phyloP scores from a whole-genome alignment of 2,113 vertebrate species.

The Merops nubicus region DNA sequence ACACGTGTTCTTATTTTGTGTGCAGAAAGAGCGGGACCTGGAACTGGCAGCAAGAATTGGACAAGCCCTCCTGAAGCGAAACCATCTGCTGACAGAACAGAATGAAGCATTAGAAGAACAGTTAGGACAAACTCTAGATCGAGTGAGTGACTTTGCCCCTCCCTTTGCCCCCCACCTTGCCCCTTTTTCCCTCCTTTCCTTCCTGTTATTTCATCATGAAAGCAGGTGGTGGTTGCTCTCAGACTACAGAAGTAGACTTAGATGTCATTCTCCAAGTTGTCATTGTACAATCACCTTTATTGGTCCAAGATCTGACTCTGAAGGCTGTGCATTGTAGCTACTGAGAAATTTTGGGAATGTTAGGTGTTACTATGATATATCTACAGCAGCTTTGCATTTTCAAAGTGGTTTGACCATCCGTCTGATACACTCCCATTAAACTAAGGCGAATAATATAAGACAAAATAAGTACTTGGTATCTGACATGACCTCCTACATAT shows the following conservation, averaged over 20 bases:
- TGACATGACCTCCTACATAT: background rate
- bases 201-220: no score
- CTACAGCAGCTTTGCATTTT: no score
- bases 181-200: no score
- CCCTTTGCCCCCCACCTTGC: no score
- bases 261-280: background rate
- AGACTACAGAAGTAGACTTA: background rate
- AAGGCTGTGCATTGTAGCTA: background rate
- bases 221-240: background rate
- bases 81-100: slow-evolving; percentile 89
- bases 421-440: background rate
- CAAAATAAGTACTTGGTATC: background rate
- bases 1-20: background rate
- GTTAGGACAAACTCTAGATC: slow-evolving; percentile 88
- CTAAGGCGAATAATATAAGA: background rate
- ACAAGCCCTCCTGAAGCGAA: slow-evolving; percentile 93
- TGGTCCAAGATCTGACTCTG: background rate
- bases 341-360: background rate
- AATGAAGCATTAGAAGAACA: slow-evolving; percentile 94
- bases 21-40: slow-evolving; percentile 92
- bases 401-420: background rate
- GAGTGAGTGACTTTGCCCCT: slow-evolving; percentile 80
- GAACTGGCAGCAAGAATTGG: slow-evolving; percentile 96
- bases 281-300: background rate
- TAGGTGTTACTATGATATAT: background rate